Base-by-base conservation (phyloP, 2,888 invertebrate species). In the Hemistola chrysoprasaria region DNA sequence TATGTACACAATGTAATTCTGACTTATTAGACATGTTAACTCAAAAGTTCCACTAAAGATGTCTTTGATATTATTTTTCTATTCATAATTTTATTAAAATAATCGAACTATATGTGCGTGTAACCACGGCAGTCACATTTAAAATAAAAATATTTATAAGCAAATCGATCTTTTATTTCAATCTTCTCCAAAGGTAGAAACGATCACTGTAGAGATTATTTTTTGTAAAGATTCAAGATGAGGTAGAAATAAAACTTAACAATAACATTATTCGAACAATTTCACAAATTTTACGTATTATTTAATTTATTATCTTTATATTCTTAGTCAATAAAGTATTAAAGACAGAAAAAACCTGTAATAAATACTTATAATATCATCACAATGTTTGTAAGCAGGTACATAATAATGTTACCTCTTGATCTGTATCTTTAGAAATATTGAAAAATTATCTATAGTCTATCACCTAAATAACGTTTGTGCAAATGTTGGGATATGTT, bases 21-120 rank as follows among this genome's bases (percentile, higher is more conserved):
- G 32, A 47, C 31, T 24, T 33, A 34, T 47, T 35, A 46, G 43
- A 35, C 28, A 37, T 22, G 28, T 32, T 37, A 37, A 28, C 22
- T 33, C 76, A 83, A 67, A 65, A 79, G 84, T 84, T 85, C 82
- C 84, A 79, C 78, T 77, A 68, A 73, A 64, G 54, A 83, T 82
- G 75, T 83, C 77, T 86, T 86, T 87, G 84, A 88, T 88, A 88
- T 87, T 87, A 88, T 87, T 88, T 88, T 87, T 87, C 85, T 87
- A 88, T 86, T 80, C 83, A 85, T 87, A 83, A 86, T 88, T 85
- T 86, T 86, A 86, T 78, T 82, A 79, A 76, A 75, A 82, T 79
- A 79, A 81, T 79, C 74, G 61, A 80, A 79, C 61, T 79, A 74
- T 80, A 72, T 78, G 77, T 78, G 80, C 79, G 75, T 86, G 83